phyloP scores from a whole-genome alignment of 2,888 invertebrate species.

The Leptothorax acervorum region DNA sequence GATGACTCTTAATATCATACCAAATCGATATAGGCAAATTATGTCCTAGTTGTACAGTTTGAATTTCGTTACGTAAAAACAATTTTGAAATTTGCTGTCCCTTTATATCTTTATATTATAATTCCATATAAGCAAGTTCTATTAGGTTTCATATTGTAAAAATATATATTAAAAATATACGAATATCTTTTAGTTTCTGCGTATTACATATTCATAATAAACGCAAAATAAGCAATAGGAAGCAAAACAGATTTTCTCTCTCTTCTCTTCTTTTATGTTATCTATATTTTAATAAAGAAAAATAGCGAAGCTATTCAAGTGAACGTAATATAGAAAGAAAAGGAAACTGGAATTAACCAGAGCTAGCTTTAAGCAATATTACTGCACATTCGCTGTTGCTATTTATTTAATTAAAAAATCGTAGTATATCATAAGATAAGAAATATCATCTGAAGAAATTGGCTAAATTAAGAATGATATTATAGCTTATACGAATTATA shows the following conservation, averaged over 20 bases:
- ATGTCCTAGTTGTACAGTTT: constrained; percentile 9
- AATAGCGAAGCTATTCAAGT: not conserved
- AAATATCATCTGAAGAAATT: constrained; percentile 2
- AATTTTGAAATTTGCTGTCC: not conserved
- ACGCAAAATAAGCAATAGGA: not conserved
- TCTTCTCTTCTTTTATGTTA: constrained; percentile 3
- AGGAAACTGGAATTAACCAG: not conserved
- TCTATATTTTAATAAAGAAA: constrained; percentile 9
- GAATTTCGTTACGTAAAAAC: constrained; percentile 6
- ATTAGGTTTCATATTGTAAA: not conserved
- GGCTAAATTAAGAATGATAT: not conserved
- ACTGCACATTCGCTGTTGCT: not conserved
- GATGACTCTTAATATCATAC: constrained; percentile 28
- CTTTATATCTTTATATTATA: not conserved
- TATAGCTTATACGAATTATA: not conserved
- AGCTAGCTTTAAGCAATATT: not conserved
- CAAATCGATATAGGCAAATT: constrained; percentile 25
- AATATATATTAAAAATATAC: not conserved
- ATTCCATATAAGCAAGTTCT: not conserved
- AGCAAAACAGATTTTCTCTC: not conserved
- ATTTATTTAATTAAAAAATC: not conserved
- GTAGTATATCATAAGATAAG: not conserved
- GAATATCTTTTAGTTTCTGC: not conserved
- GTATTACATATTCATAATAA: not conserved
- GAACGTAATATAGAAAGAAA: not conserved